These are phyloP conservation scores for Crambe crambe DNA, from an alignment of 37 sponge, comb jelly and placozoan species.

Conservation along the genomic window DNA sequence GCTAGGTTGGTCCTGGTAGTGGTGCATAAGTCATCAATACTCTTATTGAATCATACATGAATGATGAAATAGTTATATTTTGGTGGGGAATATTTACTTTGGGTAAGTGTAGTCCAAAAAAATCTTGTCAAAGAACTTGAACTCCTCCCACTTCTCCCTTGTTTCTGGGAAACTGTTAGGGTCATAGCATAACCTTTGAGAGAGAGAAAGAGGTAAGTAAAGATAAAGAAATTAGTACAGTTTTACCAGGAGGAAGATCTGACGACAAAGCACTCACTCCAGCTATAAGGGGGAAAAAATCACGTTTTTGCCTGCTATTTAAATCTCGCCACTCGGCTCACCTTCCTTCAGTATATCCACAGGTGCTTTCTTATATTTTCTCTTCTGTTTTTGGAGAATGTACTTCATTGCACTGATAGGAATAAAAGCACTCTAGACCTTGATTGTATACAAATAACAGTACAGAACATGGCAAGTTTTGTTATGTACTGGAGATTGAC, in stretches of 20 bases:
- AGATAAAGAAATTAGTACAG: not conserved
- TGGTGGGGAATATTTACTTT: slow-evolving; percentile 46
- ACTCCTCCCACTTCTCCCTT: slow-evolving; percentile 57
- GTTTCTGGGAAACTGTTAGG: slow-evolving; percentile 43
- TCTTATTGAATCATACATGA: slow-evolving; percentile 1
- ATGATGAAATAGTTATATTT: no score
- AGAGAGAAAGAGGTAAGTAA: no score
- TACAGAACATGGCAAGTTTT: not conserved
- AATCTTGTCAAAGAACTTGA: slow-evolving; percentile 77
- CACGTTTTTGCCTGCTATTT: not conserved
- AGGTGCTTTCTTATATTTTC: slow-evolving; percentile 19
- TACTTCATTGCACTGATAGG: slow-evolving; percentile 16
- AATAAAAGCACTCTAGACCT: not conserved
- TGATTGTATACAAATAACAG: not conserved
- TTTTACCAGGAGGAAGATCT: slow-evolving; percentile 6
- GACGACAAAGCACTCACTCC: not conserved
- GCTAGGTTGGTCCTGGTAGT: slow-evolving; percentile 45
- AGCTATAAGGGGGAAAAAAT: not conserved
- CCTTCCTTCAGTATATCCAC: slow-evolving; percentile 44
- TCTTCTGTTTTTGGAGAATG: slow-evolving; percentile 51
- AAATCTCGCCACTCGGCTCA: not conserved
- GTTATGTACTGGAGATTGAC: not conserved
- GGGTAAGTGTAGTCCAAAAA: slow-evolving; percentile 81
- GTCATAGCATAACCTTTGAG: slow-evolving; percentile 61
- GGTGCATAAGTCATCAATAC: slow-evolving; percentile 44